Evolutionary conservation across 2,113 vertebrate species (phyloP), one percentile per base, ranked within the genome.

Genomic region (Rafetus swinhoei): DNA sequence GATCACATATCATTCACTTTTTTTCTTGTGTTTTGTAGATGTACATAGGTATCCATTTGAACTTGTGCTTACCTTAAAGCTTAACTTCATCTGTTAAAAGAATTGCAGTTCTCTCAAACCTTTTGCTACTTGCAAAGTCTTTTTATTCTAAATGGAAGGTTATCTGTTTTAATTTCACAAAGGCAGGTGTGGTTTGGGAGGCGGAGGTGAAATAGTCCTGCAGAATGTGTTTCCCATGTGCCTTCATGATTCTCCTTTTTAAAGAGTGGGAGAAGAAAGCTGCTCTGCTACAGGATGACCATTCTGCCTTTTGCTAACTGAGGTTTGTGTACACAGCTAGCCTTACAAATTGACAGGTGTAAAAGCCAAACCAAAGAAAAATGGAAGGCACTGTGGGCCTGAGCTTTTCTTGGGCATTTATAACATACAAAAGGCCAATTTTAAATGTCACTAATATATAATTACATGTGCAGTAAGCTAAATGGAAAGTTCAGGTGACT

Each of bases 301-400:
- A 22, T 92, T 62, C 59, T 4, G 1, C 2, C 32, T 35, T 35
- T 72, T 65, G 22, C 81, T 83, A 35, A 74, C 22, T 9, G 1
- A 89, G 81, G 25, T 50, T 39, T 72, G 77, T 14, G 35, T 82
- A 84, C 3, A 45, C 9, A 56, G 22, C 35, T 53, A 15, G 19
- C 56, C 45, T 50, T 50, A 50, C 13, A 11, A 39, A 10, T 12
- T 88, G 0, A 0, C 2, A 8, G 21, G 35, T 35, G n/a, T 76
- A 39, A 55, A 0, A 27, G 21, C 32, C 85, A 14, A n/a, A n/a
- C 81, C 3, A 13, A 13, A 80, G 79, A 84, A 57, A 27, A 85
- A 35, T 7, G 27, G 12, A 59, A 84, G 82, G 62, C 1, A 2
- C 35, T 77, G 39, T 14, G 18, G 65, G 35, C n/a, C 39, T 77